Base-by-base conservation (phyloP, 2,797 vertebrate species). In the Gobio occitaniae region DNA sequence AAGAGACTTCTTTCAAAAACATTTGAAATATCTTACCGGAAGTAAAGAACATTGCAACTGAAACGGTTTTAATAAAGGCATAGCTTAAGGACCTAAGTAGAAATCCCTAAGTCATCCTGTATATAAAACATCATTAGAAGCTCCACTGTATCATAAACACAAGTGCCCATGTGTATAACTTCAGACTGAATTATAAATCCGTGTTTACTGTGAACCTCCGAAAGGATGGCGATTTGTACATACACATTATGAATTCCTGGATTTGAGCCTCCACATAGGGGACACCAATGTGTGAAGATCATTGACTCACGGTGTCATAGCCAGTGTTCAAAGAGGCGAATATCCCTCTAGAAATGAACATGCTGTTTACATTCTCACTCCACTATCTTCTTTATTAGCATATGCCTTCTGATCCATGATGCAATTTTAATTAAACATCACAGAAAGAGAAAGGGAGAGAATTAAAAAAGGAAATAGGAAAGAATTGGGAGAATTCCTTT, bases 361-460 rank as follows among this genome's bases (percentile, higher is more conserved):
- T 36, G 11, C 10, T n/a, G 25, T 83, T 68, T 59, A 52, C 70
- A 83, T 70, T 63, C 69, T 80, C 69, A 85, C 70, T 65, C 41
- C 29, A 36, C 29, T 72, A 68, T 86, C 68, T 25, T 59, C 76
- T 86, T 84, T 81, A 86, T 84, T 80, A 84, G 82, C 47, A 61
- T 86, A 70, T 72, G 74, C 84, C 83, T 90, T 90, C 91, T 94
- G 92, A 93, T 93, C 91, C 89, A 78, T 88, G 90, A 76, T 88
- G 69, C 89, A 90, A 92, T 92, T 94, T 93, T 93, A 94, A 95
- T 95, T 95, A 94, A 94, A 94, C 92, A 86, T 70, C 78, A 87
- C 89, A 90, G 32, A 61, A 44, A 78, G 61, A 79, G 75, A 77
- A 56, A 69, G 71, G 54, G 25, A 38, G 13, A 25, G 38, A 70